phyloP scores from a whole-genome alignment of 1,140 invertebrate genomes.

The Drosophila bocki region DNA sequence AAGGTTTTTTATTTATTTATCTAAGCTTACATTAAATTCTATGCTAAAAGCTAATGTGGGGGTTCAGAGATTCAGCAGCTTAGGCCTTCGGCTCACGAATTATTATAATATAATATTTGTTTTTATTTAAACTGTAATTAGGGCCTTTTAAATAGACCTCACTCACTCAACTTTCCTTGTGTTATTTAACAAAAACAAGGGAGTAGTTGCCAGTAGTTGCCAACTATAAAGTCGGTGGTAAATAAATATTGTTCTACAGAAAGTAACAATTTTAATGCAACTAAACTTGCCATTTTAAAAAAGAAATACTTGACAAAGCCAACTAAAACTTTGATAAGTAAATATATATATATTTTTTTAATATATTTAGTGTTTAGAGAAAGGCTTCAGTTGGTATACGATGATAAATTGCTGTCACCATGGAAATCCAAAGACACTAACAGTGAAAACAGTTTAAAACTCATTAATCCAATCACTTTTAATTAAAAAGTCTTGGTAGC shows the following conservation, averaged over 20 bases:
- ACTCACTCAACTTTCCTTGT: neutral
- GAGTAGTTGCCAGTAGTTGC: neutral
- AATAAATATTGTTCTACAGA: neutral
- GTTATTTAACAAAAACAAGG: neutral
- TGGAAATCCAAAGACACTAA: neutral
- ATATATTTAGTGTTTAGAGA: neutral
- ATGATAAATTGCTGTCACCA: no score
- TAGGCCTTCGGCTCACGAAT: no score
- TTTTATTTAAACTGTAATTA: neutral
- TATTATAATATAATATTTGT: neutral
- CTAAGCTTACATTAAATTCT: no score
- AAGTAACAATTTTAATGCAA: no score
- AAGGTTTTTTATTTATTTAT: neutral
- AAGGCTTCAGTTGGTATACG: neutral
- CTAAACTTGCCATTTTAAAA: no score
- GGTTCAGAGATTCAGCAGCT: no score
- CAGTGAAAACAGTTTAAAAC: no score
- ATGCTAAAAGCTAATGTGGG: no score
- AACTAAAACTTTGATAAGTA: neutral
- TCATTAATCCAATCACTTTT: no score
- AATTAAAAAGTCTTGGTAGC: no score
- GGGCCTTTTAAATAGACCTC: neutral
- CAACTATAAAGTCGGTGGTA: no score
- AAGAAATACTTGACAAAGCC: neutral
- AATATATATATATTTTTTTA: neutral